These are phyloP conservation scores for Ispidina picta DNA, from an alignment of 2,797 vertebrate species.

Conservation along the genomic window DNA sequence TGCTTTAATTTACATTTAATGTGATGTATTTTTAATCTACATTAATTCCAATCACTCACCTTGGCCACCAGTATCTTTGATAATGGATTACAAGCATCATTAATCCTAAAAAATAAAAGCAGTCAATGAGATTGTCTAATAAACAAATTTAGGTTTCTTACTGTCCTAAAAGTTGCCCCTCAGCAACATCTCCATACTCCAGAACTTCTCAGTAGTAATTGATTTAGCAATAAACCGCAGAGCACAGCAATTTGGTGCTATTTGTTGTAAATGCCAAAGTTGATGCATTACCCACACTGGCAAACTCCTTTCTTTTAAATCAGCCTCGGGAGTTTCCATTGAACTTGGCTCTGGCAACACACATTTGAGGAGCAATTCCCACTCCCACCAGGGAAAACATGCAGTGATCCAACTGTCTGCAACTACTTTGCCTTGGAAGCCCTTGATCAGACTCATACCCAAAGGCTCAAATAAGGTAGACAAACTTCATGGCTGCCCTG, in stretches of 20 bases:
- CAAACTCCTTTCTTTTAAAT: neutral
- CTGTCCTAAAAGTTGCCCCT: constrained; percentile 10
- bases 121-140: neutral
- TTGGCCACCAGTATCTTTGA: neutral
- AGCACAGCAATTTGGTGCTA: neutral
- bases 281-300: neutral
- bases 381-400: neutral
- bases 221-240: constrained; percentile 37
- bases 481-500: neutral
- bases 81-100: neutral
- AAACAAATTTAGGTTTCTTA: neutral
- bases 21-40: neutral
- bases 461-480: neutral
- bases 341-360: neutral
- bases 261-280: constrained; percentile 14
- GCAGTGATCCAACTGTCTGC: neutral
- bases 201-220: constrained; percentile 18
- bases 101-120: neutral
- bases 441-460: fast-evolving
- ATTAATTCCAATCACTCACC: neutral
- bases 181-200: neutral
- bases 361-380: neutral
- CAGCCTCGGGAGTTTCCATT: neutral
- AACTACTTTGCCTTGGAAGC: neutral
- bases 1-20: neutral